phyloP scores from a whole-genome alignment of 2,113 vertebrate genomes.

The Antennarius striatus region DNA sequence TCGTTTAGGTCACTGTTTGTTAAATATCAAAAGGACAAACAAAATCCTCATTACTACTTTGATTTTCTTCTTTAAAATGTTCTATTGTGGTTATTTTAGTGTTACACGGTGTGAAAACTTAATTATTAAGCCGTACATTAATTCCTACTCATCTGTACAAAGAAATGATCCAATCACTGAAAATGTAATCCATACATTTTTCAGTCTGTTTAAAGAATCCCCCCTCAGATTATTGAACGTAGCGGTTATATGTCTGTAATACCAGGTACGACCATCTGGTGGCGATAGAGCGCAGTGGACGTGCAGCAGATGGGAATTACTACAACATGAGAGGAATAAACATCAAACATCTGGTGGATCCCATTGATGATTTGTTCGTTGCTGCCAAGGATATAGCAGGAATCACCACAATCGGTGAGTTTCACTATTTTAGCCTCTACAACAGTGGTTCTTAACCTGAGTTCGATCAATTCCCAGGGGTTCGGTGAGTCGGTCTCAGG shows the following conservation, averaged over 20 bases:
- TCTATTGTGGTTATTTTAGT: no score
- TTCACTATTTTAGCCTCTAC: no score
- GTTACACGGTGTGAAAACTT: background rate
- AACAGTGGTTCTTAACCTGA: no score
- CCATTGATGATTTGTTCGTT: conserved; percentile 85
- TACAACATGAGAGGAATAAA: conserved; percentile 86
- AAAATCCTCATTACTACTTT: no score
- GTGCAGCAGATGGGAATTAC: conserved; percentile 86
- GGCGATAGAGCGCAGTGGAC: conserved; percentile 84
- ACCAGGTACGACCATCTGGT: conserved; percentile 87
- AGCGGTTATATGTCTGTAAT: background rate
- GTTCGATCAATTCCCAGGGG: no score
- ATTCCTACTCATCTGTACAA: background rate
- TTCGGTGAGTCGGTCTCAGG: no score
- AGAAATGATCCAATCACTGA: background rate
- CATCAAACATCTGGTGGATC: conserved; percentile 86
- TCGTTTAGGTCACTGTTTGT: no score
- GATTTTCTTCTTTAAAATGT: no score
- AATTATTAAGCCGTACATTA: no score
- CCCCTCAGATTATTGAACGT: background rate
- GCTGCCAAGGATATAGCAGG: conserved; percentile 80
- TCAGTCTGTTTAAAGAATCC: background rate
- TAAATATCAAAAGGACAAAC: no score
- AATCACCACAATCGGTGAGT: conserved; percentile 63
- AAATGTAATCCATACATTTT: background rate